Base-by-base conservation (phyloP, 2,113 vertebrate species). In the Henicopernis longicauda region DNA sequence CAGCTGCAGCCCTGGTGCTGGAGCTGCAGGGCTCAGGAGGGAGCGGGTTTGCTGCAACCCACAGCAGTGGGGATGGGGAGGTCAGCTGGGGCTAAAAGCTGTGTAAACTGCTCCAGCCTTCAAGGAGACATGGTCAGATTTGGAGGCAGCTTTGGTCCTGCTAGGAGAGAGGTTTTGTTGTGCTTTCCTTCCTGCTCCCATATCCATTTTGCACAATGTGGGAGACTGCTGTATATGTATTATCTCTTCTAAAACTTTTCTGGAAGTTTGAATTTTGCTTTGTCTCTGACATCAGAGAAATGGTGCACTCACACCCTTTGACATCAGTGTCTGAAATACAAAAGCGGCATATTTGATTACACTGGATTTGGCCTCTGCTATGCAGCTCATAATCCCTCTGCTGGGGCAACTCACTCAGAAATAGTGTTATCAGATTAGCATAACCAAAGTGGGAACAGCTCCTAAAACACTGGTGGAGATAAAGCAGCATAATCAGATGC, bases 341-440 rank as follows among this genome's bases (percentile, higher is more conserved):
- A 49, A 70, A 78, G n/a, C 47, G 58, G 71, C 52, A 21, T 86
- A 82, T 81, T 54, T 80, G 54, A 72, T 95, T 91, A 45, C 42
- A 15, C 47, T 27, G 72, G 40, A 6, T 45, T 57, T 87, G 94
- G 49, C 52, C 63, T 76, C 88, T 52, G 21, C 76, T 83, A 87
- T 40, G 42, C 31, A 40, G 66, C 54, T 65, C n/a, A 11, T 82
- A 11, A 73, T 83, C 40, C 74, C 49, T 62, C 77, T 76, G 82
- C 88, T 92, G 62, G 10, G 13, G 45, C 47, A 85, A 38, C 47
- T 88, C 86, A 80, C 88, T 96, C 32, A 65, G 84, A 91, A 92
- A 91, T 59, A 86, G 40, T 69, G 76, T 67, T 94, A 84, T 89
- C 83, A 70, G 80, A 93, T 96, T 78, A 92, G 40, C 67, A 81